Conservation (phyloP, 2,888 invertebrate genomes). For the Xanthorhoe spadicearia region DNA sequence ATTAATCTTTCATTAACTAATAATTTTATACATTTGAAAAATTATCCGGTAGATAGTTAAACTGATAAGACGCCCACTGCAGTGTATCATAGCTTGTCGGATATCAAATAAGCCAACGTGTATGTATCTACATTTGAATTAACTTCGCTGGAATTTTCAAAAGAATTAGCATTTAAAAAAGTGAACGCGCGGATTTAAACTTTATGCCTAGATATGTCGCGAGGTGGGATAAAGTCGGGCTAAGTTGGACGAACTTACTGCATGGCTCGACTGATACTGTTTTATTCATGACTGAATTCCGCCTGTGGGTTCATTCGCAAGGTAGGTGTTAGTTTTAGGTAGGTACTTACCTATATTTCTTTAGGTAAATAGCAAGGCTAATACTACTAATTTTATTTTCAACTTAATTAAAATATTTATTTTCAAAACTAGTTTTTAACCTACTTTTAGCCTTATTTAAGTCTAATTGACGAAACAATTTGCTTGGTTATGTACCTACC, state of each 20-base stretch:
- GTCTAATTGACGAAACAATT: too few relatives aligned
- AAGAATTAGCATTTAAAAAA: slow-evolving; percentile 34
- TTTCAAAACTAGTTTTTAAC: too few relatives aligned
- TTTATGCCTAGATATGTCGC: slow-evolving; percentile 17
- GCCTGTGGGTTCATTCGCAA: neutral
- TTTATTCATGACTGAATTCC: neutral
- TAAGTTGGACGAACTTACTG: neutral
- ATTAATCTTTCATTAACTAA: too few relatives aligned
- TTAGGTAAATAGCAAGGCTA: too few relatives aligned
- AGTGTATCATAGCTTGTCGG: neutral
- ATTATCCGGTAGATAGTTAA: too few relatives aligned
- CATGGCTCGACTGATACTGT: neutral
- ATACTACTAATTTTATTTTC: too few relatives aligned
- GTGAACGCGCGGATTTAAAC: slow-evolving; percentile 18
- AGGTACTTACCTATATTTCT: too few relatives aligned
- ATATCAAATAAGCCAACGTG: neutral
- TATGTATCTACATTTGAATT: slow-evolving; percentile 11
- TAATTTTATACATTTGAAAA: too few relatives aligned
- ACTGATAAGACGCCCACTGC: too few relatives aligned
- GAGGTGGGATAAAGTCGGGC: slow-evolving; percentile 4
- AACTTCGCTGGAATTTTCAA: slow-evolving; percentile 13
- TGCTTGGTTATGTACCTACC: neutral
- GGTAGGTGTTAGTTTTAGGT: too few relatives aligned
- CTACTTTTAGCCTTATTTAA: too few relatives aligned
- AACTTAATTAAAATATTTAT: too few relatives aligned